A percentile compares a stretch with the other conserved stretches of the same genome.
These are phyloP conservation scores for Anastrepha obliqua DNA, from an alignment of 1,140 invertebrate genomes.

Conservation along the genomic window DNA sequence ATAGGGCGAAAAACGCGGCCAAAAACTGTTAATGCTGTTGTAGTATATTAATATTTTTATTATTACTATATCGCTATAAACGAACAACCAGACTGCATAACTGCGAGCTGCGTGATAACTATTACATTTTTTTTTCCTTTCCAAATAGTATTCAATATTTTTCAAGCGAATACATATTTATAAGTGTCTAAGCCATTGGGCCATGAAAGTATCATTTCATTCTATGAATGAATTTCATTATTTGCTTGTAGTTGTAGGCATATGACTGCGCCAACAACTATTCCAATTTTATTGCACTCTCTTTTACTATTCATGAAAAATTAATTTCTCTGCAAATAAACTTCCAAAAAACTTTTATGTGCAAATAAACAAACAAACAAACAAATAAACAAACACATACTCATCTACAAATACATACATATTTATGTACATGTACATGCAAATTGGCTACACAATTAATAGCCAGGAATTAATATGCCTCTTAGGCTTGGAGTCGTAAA, in stretches of 20 bases:
- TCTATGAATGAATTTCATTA: conserved; percentile 16
- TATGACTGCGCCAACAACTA: not conserved
- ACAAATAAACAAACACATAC: not conserved
- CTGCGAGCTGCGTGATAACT: too few relatives aligned
- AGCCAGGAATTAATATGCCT: conserved; percentile 34
- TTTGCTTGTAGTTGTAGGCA: conserved; percentile 2
- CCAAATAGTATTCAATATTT: too few relatives aligned
- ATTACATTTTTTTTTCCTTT: too few relatives aligned
- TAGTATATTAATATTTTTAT: too few relatives aligned
- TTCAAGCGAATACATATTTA: too few relatives aligned
- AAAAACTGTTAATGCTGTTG: too few relatives aligned
- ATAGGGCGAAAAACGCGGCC: too few relatives aligned
- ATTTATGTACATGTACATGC: not conserved
- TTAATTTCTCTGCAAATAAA: conserved; percentile 17
- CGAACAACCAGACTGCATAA: too few relatives aligned
- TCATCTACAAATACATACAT: too few relatives aligned
- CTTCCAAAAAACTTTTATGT: conserved; percentile 12
- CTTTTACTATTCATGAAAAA: conserved; percentile 28
- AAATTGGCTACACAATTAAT: conserved; percentile 35
- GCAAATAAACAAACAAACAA: not conserved
- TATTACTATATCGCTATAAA: too few relatives aligned
- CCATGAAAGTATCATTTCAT: not conserved
- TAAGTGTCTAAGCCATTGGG: too few relatives aligned
- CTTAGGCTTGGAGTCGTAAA: conserved; percentile 35
- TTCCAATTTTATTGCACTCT: conserved; percentile 25